phyloP scores from a whole-genome alignment of 2,113 vertebrate species.

The Calonectris borealis region DNA sequence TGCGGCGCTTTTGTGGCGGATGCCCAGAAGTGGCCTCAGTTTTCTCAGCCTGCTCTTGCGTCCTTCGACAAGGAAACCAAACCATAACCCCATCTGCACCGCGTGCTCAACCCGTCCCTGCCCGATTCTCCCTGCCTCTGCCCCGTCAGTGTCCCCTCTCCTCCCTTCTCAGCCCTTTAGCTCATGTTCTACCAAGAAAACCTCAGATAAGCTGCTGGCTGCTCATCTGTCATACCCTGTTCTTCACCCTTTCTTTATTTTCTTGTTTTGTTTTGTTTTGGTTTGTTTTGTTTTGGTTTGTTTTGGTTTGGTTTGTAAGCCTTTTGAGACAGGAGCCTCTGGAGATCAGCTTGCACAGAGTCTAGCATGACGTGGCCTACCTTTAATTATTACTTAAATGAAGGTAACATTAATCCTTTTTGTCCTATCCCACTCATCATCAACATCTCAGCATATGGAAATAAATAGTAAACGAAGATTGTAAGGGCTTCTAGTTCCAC shows the following conservation, averaged over 20 bases:
- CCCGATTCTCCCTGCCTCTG: neutral
- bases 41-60: neutral
- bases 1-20: fast-evolving
- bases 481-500: neutral
- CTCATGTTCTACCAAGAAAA: fast-evolving
- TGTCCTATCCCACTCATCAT: neutral
- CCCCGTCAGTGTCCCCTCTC: neutral
- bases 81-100: neutral
- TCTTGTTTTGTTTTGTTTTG: neutral
- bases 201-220: neutral
- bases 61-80: neutral
- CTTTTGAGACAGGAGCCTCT: neutral
- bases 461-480: neutral
- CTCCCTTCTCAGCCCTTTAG: neutral
- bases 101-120: fast-evolving
- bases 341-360: neutral
- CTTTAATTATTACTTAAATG: neutral
- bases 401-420: neutral
- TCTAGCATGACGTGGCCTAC: neutral
- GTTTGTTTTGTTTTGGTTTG: neutral
- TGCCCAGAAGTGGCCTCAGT: neutral
- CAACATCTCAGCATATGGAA: neutral
- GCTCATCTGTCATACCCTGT: neutral
- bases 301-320: neutral
- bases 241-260: neutral